These are phyloP conservation scores for Drosophila pseudoobscura DNA, from an alignment of 1,140 invertebrate species.

Conservation along the genomic window DNA sequence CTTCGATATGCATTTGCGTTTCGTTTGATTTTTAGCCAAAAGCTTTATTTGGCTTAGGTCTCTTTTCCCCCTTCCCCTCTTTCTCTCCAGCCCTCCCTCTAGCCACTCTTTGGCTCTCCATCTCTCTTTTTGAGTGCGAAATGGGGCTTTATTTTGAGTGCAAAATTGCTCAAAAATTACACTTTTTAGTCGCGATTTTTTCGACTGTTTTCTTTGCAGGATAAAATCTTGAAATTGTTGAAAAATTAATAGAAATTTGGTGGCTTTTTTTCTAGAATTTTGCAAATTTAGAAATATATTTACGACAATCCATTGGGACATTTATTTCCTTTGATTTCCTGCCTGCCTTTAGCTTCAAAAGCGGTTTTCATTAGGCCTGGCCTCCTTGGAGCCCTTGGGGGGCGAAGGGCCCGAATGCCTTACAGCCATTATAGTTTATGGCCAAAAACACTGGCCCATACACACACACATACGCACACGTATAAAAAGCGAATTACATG, in stretches of 20 bases:
- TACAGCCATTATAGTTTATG: slow-evolving; percentile 68
- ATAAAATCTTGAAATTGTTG: slow-evolving; percentile 4
- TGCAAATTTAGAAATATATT: no score
- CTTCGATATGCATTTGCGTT: slow-evolving; percentile 20
- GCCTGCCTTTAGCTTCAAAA: background rate
- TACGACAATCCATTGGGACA: no score
- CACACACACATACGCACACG: no score
- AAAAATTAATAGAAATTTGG: slow-evolving; percentile 30
- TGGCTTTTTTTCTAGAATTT: background rate
- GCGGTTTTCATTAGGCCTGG: slow-evolving; percentile 28
- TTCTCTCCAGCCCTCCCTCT: slow-evolving; percentile 8
- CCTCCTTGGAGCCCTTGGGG: slow-evolving; percentile 15
- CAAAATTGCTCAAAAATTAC: slow-evolving; percentile 33
- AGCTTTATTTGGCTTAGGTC: slow-evolving; percentile 66
- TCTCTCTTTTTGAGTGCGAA: slow-evolving; percentile 14
- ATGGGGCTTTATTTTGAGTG: slow-evolving; percentile 38
- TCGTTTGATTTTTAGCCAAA: slow-evolving; percentile 62
- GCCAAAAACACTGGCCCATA: slow-evolving; percentile 50
- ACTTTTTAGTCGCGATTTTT: slow-evolving; percentile 32
- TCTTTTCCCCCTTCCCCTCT: background rate
- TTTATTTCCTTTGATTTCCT: background rate
- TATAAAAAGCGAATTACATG: slow-evolving; percentile 66
- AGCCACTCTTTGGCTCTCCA: background rate
- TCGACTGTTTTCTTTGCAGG: background rate
- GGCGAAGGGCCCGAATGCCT: slow-evolving; percentile 13